phyloP scores from a whole-genome alignment of 2,797 vertebrate species.

The Notoglanidium macrostoma region DNA sequence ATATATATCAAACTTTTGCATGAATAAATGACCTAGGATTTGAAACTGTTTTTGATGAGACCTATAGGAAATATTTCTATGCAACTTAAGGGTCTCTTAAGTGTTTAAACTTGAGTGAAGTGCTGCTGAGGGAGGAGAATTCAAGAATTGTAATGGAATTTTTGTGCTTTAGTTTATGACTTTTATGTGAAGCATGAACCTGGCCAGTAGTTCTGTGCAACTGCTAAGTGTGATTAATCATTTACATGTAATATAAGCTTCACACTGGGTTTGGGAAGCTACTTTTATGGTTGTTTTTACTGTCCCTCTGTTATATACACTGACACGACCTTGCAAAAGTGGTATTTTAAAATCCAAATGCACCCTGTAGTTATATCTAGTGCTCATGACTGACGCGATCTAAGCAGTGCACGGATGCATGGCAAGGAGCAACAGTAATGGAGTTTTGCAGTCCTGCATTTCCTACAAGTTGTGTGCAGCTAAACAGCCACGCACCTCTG shows the following conservation, averaged over 20 bases:
- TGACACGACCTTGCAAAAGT: conserved; percentile 39
- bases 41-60: neutral
- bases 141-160: neutral
- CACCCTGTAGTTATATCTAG: conserved; percentile 33
- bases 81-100: neutral
- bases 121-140: conserved; percentile 2
- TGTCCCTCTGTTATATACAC: conserved; percentile 34
- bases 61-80: conserved; percentile 2
- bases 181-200: conserved; percentile 16
- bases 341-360: conserved; percentile 24
- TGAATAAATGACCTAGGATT: conserved; percentile 79
- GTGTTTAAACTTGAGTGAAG: neutral
- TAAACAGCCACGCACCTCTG: conserved; percentile 62
- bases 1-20: conserved; percentile 79
- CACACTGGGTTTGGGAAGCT: conserved; percentile 30
- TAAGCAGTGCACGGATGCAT: conserved; percentile 67
- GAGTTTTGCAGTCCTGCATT: conserved; percentile 45
- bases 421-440: conserved; percentile 61
- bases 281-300: conserved; percentile 38
- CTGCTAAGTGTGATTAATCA: conserved; percentile 26
- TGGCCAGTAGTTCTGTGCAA: conserved; percentile 28
- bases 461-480: conserved; percentile 52
- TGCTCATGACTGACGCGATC: conserved; percentile 61
- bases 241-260: conserved; percentile 42
- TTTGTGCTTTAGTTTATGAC: conserved; percentile 28